These are phyloP conservation scores for Melopsittacus undulatus DNA, from an alignment of 2,797 vertebrate species.

Conservation along the genomic window DNA sequence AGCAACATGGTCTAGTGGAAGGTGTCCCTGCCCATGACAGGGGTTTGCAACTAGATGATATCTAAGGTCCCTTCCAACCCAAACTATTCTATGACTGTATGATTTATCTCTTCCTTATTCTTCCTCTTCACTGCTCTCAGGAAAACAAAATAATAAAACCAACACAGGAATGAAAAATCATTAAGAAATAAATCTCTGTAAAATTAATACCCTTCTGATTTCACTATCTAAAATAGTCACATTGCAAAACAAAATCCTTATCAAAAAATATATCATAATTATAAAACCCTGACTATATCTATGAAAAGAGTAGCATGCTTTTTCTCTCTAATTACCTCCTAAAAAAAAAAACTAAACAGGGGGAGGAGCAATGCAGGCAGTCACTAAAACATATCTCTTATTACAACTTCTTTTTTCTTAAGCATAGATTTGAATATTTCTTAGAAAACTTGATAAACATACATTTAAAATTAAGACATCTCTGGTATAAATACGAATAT, in stretches of 20 bases:
- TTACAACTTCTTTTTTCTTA: background rate
- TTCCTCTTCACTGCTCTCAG: background rate
- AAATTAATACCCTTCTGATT: background rate
- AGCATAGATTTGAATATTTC: background rate
- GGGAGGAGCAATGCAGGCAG: background rate
- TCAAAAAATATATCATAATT: background rate
- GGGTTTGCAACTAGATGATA: background rate
- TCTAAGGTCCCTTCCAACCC: background rate
- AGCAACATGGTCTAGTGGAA: background rate
- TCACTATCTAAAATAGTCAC: background rate
- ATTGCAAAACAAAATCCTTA: background rate
- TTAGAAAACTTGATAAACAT: background rate
- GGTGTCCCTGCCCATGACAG: background rate
- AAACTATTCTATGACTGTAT: background rate
- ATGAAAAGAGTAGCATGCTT: background rate
- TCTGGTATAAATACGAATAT: background rate
- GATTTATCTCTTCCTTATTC: background rate
- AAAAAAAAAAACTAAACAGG: background rate
- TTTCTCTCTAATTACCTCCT: background rate
- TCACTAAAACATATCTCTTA: background rate
- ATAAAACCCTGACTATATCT: background rate
- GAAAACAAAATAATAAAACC: background rate
- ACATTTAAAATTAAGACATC: background rate
- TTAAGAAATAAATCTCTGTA: background rate
- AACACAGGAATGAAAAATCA: background rate